Base-by-base conservation (phyloP, 2,888 invertebrate genomes). In the Sialis fuliginosa region DNA sequence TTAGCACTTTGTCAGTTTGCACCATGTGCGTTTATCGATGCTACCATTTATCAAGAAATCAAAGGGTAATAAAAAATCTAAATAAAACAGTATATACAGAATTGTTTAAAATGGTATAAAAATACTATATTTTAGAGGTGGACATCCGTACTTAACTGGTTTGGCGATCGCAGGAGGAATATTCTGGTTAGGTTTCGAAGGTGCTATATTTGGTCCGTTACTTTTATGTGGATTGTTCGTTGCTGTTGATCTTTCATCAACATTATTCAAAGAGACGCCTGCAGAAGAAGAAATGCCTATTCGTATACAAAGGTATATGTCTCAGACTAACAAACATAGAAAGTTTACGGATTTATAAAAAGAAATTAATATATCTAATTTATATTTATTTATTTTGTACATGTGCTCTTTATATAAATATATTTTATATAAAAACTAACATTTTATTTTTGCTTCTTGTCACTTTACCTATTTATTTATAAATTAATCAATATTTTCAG, bases 151-250 rank as follows among this genome's bases (percentile, higher is more conserved):
- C 68, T 75, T 97, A 51, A 96, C 96, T 6, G 97, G 95, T 34
- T 69, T 98, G 47, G 90, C 97, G 2, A 92, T 98, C 59, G 96
- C 95, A 12, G 97, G 97, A 8, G 98, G 98, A 42, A 89, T 98
- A 60, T 93, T 95, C 67, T 97, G 92, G 74, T 71, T 96, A 54
- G 97, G 97, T 0, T 81, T 92, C 48, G 91, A 96, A 66, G 98
- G 98, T 0, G 96, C 96, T 1, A 89, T 98, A 54, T 82, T 97
- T 49, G 98, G 97, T 0, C 98, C 98, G 0, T 73, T 98, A 33
- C 73, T 97, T 44, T 74, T 98, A 1, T 97, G 97, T 64, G 88
- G 88, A 57, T 79, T 97, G 47, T 85, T 96, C 67, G 96, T 96
- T 2, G 85, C 87, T 10, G 79, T 92, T 52, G 90, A 92, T 64